Conservation (phyloP, 2,113 vertebrate species). For the Rhodinocichla rosea region DNA sequence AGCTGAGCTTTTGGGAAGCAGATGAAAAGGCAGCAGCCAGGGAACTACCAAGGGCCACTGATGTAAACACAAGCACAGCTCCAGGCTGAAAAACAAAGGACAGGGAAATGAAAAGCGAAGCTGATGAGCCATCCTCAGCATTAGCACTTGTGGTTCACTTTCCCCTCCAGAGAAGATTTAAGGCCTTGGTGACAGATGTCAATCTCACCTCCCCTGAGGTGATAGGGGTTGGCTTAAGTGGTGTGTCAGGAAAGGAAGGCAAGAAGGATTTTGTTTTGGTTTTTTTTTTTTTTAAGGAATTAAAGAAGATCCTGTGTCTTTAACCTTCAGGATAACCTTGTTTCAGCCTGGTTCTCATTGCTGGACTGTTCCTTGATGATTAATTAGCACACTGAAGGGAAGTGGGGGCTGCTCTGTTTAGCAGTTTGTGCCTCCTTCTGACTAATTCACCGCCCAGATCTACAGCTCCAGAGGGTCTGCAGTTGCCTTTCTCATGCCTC, state of each 20-base stretch:
- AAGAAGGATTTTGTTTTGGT: not conserved
- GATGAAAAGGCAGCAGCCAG: not conserved
- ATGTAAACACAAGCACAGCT: not conserved
- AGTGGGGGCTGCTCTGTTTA: slow-evolving; percentile 16
- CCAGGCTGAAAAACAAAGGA: not conserved
- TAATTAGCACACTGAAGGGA: slow-evolving; percentile 55
- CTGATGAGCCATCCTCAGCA: not conserved
- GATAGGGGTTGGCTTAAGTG: not conserved
- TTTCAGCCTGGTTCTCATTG: slow-evolving; percentile 35
- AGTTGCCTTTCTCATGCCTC: not conserved
- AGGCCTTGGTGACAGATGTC: not conserved
- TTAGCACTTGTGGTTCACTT: not conserved
- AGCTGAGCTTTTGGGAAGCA: not conserved
- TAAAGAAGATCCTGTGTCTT: slow-evolving; percentile 33
- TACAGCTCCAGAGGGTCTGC: not conserved
- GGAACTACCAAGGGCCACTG: not conserved
- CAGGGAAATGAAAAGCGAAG: slow-evolving; percentile 6
- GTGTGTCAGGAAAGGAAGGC: not conserved
- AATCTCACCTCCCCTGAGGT: not conserved
- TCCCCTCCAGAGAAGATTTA: not conserved
- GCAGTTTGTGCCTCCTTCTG: slow-evolving; percentile 1
- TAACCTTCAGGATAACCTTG: slow-evolving; percentile 71
- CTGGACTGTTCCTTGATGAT: slow-evolving; percentile 69
- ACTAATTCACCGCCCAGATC: not conserved
- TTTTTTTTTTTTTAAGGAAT: not conserved